Conservation (phyloP, 2,888 invertebrate genomes). For the Tetrapedia diversipes region DNA sequence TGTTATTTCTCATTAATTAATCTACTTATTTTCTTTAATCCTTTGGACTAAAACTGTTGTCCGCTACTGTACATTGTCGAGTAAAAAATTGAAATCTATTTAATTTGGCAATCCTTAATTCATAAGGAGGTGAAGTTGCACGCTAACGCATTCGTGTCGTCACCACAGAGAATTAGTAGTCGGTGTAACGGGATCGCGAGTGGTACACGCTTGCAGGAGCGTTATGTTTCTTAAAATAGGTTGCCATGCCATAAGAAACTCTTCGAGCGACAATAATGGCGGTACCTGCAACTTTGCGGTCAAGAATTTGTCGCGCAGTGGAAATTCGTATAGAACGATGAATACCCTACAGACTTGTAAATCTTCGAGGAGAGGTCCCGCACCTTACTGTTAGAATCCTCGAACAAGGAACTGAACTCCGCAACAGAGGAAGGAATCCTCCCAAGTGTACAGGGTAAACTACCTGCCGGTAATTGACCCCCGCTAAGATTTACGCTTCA, state of each 20-base stretch:
- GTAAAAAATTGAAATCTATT: no score
- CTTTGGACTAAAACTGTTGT: no score
- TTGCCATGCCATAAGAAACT: constrained; percentile 43
- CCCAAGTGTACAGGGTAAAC: constrained; percentile 40
- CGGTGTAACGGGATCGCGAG: constrained; percentile 47
- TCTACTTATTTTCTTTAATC: no score
- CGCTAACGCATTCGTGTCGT: constrained; percentile 4
- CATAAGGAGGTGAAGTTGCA: background rate
- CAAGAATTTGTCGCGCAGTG: constrained; percentile 71
- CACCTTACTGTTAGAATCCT: constrained; percentile 53
- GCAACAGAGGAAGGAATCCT: constrained; percentile 18
- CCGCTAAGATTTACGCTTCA: background rate
- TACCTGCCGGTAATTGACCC: constrained; percentile 56
- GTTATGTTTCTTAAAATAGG: constrained; percentile 41
- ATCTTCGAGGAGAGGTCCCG: constrained; percentile 37
- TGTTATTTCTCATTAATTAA: no score
- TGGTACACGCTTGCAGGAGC: constrained; percentile 30
- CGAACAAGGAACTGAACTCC: constrained; percentile 50
- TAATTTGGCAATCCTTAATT: no score
- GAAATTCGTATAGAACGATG: constrained; percentile 52
- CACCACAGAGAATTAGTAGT: constrained; percentile 35
- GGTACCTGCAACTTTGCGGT: constrained; percentile 74
- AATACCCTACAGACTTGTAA: constrained; percentile 48
- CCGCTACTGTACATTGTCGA: no score
- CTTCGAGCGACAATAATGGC: constrained; percentile 65